Conservation (phyloP, 1,140 invertebrate species). For the Lordiphosa mommai region DNA sequence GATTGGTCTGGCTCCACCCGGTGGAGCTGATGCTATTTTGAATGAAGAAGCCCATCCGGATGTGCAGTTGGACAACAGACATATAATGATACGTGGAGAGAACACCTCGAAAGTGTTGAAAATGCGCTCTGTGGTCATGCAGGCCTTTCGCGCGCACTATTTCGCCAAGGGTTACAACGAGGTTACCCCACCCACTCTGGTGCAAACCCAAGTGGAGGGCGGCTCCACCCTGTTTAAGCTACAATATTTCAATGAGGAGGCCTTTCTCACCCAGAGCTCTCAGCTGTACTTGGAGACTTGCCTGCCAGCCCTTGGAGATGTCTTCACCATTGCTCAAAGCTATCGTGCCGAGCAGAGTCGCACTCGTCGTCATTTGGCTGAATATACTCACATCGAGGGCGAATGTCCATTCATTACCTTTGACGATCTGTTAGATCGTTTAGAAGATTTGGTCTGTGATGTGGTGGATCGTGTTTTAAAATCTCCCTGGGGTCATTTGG, state of each 20-base stretch:
- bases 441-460: constrained; percentile 98
- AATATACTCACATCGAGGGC: constrained; percentile 98
- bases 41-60: constrained; percentile 98
- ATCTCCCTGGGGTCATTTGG: constrained; percentile 89
- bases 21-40: constrained; percentile 97
- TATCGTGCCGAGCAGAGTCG: constrained; percentile 98
- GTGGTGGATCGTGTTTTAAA: constrained; percentile 95
- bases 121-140: constrained; percentile 92
- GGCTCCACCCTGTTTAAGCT: constrained; percentile 98
- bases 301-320: constrained; percentile 95
- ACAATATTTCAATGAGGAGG: constrained; percentile 95
- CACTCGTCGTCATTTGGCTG: constrained; percentile 97
- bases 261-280: constrained; percentile 98
- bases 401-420: constrained; percentile 98
- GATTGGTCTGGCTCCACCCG: constrained; percentile 94
- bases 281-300: constrained; percentile 99
- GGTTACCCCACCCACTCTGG: constrained; percentile 97
- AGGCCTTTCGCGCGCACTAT: constrained; percentile 97
- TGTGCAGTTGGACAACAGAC: constrained; percentile 98
- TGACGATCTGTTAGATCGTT: constrained; percentile 91
- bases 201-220: constrained; percentile 97
- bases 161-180: constrained; percentile 92
- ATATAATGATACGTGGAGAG: constrained; percentile 99
- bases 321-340: constrained; percentile 98
- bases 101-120: constrained; percentile 96